These are phyloP conservation scores for Mareca strepera DNA, from an alignment of 2,797 vertebrate genomes.

Conservation along the genomic window DNA sequence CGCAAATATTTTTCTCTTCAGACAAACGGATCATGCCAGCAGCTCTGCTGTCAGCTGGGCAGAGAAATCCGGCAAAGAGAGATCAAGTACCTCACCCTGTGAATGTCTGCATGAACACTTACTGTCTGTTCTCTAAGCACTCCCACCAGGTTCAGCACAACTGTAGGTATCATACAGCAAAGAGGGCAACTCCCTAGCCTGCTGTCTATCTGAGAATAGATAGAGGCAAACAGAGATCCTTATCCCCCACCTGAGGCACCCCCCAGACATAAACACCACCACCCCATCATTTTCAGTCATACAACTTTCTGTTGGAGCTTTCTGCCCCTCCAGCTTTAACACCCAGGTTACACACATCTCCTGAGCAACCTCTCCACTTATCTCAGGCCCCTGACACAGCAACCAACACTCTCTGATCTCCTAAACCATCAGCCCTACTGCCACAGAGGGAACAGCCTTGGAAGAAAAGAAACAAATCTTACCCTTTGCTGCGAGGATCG, in stretches of 20 bases:
- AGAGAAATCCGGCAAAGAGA: slow-evolving; percentile 4
- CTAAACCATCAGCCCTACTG: not conserved
- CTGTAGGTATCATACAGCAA: not conserved
- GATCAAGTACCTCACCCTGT: not conserved
- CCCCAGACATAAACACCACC: rapidly evolving
- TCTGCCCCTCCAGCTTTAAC: not conserved
- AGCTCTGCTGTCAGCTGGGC: not conserved
- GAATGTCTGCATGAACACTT: not conserved
- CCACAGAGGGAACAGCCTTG: not conserved
- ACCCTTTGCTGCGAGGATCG: not conserved
- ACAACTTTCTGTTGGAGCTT: not conserved
- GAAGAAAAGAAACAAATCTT: not conserved
- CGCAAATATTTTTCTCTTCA: not conserved
- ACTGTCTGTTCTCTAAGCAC: not conserved
- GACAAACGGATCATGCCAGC: not conserved
- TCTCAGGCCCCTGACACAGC: not conserved
- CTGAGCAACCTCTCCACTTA: not conserved
- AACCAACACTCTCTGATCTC: not conserved
- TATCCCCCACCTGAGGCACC: not conserved
- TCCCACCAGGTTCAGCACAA: not conserved
- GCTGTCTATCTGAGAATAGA: not conserved
- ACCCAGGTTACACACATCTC: rapidly evolving
- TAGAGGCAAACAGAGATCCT: not conserved
- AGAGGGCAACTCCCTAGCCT: not conserved
- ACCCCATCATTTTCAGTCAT: rapidly evolving